Base-by-base conservation (phyloP, 1,140 invertebrate genomes). In the Pararge aegeria region DNA sequence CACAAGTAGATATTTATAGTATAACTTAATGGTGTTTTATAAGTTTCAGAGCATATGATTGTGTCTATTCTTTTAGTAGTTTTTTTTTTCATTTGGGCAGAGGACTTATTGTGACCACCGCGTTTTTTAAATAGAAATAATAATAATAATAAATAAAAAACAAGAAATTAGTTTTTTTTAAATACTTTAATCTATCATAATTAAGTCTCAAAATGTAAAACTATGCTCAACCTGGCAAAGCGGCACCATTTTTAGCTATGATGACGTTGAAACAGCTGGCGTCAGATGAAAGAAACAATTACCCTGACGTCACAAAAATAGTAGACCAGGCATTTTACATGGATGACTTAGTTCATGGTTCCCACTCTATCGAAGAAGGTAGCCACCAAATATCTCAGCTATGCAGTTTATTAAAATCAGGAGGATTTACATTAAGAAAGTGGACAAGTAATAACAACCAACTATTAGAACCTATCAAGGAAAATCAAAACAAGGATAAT, bases 391-490 rank as follows among this genome's bases (percentile, higher is more conserved):
- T 7, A 7, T 7, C 4, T 6, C 16, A 44, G 13, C n/a, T 15
- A 7, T 4, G n/a, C 2, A 20, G 1, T 20, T 19, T 16, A 20
- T n/a, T 70, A 12, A 30, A 13, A 16, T 15, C 15, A 42, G 67
- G 60, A 30, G 60, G 56, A 7, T 66, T 66, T 24, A 7, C 50
- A 15, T 24, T 66, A n/a, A 60, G 64, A 48, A 63, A 64, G 20
- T 66, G 64, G 64, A 42, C 40, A 5, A 61, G 53, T 9, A 70
- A 66, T 37, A 61, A 15, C 13, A 7, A 37, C 9, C 10, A 51
- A 16, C 46, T 62, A 38, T 40, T 58, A 18, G 55, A 52, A 20
- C 19, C 24, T 5, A 48, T 49, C 3, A 37, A 16, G 24, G 34
- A 64, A 42, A 13, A 37, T 10, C 58, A 69, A 50, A 24, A 29